Base-by-base conservation (phyloP, 2,888 invertebrate species). In the Chloroclystis v-ata region DNA sequence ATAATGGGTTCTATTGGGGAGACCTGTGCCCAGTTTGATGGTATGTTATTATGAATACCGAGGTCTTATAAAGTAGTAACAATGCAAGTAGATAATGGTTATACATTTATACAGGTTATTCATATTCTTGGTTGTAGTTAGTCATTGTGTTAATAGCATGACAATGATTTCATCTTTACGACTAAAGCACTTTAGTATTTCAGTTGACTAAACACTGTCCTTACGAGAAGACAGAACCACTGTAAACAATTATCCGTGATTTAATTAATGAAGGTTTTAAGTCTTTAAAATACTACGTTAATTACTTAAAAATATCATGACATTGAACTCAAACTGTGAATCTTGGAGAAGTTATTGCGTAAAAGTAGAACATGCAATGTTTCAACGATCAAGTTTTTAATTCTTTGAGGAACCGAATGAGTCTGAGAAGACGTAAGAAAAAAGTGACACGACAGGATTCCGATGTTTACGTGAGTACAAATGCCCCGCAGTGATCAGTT, bases 181-280 rank as follows among this genome's bases (percentile, higher is more conserved):
- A 26, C 38, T 41, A 50, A 43, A 38, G 12, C 43, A 39, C 35
- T 49, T 41, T 30, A 30, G 39, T 33, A 42, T 40, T 50, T 70
- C 66, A 67, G 67, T 74, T 67, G 65, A 65, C 65, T 65, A 70
- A 72, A 67, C 67, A 65, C 48, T 57, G 54, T 61, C 63, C 57
- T 52, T 60, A 62, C 56, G 61, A 59, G 64, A 59, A 67, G 70
- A 65, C 61, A 68, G 69, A 35, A 37, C 35, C 44, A 41, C 32
- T 35, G 16, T 40, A 5, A 28, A 28, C 13, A 40, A 11, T 1
- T 25, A 12, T 20, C 11, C 28, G 14, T 11, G n/a, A n/a, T n/a
- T n/a, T n/a, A n/a, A n/a, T n/a, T n/a, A n/a, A n/a, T n/a, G n/a
- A n/a, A n/a, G n/a, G n/a, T n/a, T n/a, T n/a, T n/a, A n/a, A n/a